Evolutionary conservation across 2,888 invertebrate genomes (phyloP), one percentile per base, ranked within the genome.

Genomic region (Seira ritae): DNA sequence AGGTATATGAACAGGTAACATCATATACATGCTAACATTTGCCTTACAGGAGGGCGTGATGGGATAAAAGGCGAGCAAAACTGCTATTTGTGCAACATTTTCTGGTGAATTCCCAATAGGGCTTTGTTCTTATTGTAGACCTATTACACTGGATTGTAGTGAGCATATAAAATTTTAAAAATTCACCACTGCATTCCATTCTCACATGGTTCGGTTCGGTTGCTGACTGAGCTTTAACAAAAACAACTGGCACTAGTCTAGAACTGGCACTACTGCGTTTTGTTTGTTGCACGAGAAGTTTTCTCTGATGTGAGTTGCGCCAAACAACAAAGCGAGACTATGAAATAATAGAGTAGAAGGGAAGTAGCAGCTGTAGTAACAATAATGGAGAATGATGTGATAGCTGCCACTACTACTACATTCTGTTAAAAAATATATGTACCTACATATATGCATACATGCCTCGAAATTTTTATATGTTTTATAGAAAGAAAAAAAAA

Each of bases 381-480:
- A 19, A 42, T 69, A 73, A 71, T 81, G 66, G 50, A 67, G 50
- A 70, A 71, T 71, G 71, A 66, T 76, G 68, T 62, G 69, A 76
- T 72, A 71, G 68, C 74, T 50, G 17, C 60, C 17, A n/a, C 42
- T 60, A 15, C 17, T n/a, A 60, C 60, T 60, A n/a, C 17, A 10
- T n/a, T n/a, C n/a, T 17, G 6, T 12, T 12, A 42, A 42, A 42
- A 42, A 42, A n/a, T n/a, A n/a, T 42, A 42, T 42, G 4, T 60
- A 15, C 60, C 17, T 60, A 60, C 12, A 42, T 42, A 42, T 12
- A 42, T 42, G 12, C 12, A 8, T 60, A 60, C 4, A n/a, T 17
- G 60, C 15, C 17, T 8, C 4, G n/a, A 15, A 60, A 60, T 15
- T 3, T 60, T 10, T 60, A 60, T 8, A 15, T 46, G 31, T 24